Base-by-base conservation (phyloP, 2,797 vertebrate species). In the Hoplostethus mediterraneus region DNA sequence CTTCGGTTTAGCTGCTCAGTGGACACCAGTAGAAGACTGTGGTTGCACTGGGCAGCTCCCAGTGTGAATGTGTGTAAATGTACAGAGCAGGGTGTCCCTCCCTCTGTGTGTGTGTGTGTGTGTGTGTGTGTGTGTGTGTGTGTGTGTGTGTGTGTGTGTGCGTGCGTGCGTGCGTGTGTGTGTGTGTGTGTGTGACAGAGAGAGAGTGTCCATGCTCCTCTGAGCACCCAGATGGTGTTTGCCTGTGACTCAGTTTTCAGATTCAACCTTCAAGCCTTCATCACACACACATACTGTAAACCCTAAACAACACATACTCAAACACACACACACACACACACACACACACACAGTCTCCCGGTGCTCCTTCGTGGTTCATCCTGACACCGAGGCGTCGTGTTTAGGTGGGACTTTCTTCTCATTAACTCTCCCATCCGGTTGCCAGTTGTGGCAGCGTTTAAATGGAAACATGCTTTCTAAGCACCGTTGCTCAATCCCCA, bases 401-500 rank as follows among this genome's bases (percentile, higher is more conserved):
- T 88, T 86, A 84, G 82, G 60, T 88, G 72, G 74, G 71, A 76
- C 66, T 85, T 53, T 70, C 68, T 87, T 67, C 81, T 89, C 86
- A 90, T 91, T 89, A 90, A 76, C 71, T 76, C 80, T 61, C 73
- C 91, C 83, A 88, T 87, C 86, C 90, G 87, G 79, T 71, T 72
- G 52, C 54, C 12, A 47, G 77, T 73, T 67, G 71, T 44, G 79
- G 52, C 14, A 0, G 52, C 11, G 72, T 80, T 83, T 76, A 82
- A 78, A 86, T 48, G 67, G 85, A 84, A 67, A 56, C 74, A 74
- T 78, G 85, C 79, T 84, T 77, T 63, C 63, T 52, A 30, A 52
- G 75, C 69, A 11, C 71, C 3, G 17, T 73, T 64, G 60, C 71
- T 82, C 83, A 86, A 67, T 91, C 88, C 66, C 40, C 17, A 10